phyloP scores from a whole-genome alignment of 1,140 invertebrate species.

The Colletes gigas region DNA sequence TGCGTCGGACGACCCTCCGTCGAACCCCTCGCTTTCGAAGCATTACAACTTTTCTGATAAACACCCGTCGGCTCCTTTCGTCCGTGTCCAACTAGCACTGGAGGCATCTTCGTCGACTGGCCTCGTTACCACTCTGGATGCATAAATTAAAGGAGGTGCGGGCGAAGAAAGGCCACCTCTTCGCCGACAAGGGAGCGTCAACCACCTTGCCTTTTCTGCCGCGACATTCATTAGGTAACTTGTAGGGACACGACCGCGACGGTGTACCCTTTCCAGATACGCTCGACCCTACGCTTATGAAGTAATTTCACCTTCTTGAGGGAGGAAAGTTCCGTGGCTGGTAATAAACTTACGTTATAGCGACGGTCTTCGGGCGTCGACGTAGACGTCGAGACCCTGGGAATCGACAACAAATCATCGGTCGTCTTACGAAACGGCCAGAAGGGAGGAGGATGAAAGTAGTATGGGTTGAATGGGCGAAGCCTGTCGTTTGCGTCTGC shows the following conservation, averaged over 20 bases:
- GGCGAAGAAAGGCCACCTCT: conserved; percentile 45
- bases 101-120: conserved; percentile 34
- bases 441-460: background rate
- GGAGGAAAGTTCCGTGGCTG: conserved; percentile 58
- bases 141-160: conserved; percentile 62
- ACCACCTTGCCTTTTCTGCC: conserved; percentile 32
- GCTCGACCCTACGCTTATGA: conserved; percentile 56
- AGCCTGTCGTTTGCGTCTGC: background rate
- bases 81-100: background rate
- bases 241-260: conserved; percentile 52
- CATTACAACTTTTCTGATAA: conserved; percentile 30
- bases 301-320: conserved; percentile 60
- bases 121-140: conserved; percentile 64
- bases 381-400: conserved; percentile 43
- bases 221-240: conserved; percentile 65
- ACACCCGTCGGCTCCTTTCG: conserved; percentile 6
- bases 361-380: conserved; percentile 33
- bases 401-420: conserved; percentile 54
- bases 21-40: conserved; percentile 28
- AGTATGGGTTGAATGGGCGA: background rate
- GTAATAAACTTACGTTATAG: conserved; percentile 59
- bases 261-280: conserved; percentile 54
- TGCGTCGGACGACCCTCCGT: conserved; percentile 4
- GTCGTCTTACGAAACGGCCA: no score
- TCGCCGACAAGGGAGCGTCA: conserved; percentile 18